Evolutionary conservation across 2,797 vertebrate genomes (phyloP), one percentile per base, ranked within the genome.

Genomic region (Chlorospingus semifuscus): DNA sequence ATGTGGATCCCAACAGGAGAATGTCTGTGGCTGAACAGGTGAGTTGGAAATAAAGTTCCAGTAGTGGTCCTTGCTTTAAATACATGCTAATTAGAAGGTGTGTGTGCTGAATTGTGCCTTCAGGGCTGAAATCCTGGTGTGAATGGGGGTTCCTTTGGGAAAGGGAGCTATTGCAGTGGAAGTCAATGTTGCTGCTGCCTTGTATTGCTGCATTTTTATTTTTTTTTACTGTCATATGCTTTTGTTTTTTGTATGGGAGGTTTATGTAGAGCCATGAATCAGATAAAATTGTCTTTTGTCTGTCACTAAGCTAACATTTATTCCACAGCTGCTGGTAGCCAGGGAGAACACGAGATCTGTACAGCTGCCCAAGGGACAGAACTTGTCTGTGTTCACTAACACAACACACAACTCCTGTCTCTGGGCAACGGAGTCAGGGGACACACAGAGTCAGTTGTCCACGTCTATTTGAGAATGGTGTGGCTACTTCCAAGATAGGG

Each of bases 11-110:
- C 39, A 99, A 99, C 98, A 97, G 99, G 97, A 99, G 99, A 97
- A 99, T 99, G 99, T 99, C 99, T 89, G 99, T 99, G 97, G 98
- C 99, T 81, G 99, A 99, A 98, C 99, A 99, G 99, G 99, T 99
- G 91, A 96, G 90, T 82, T 66, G 50, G 37, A 88, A 78, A n/a
- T 27, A 3, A 50, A 50, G 36, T 24, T 84, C 37, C 39, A 29
- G 18, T 69, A 16, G 12, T 6, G 5, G 17, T 63, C 41, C 30
- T 83, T 56, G 56, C 46, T 66, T 49, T 32, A 59, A 39, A 14
- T 50, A 16, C 6, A 7, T 5, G 23, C n/a, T 22, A 26, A 37
- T 44, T 12, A 81, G 65, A n/a, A 14, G 30, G 12, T 37, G 3
- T 27, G 47, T 12, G 0, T 15, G 68, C 30, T 76, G 22, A 52